Base-by-base conservation (phyloP, 2,888 invertebrate species). In the Drosophila pegasa region DNA sequence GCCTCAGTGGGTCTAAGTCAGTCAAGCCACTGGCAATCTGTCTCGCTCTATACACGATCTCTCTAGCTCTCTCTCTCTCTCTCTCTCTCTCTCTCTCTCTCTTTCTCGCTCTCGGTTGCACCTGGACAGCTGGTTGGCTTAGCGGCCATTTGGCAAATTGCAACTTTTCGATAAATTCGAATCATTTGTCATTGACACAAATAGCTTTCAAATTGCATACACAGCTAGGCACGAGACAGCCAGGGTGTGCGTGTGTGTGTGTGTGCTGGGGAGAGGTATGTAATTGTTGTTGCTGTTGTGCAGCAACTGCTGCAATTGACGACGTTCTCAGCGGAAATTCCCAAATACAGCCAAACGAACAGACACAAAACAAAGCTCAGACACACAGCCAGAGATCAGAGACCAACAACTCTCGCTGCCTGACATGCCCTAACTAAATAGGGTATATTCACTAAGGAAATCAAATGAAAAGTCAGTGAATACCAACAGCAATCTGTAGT, bases 171-270 rank as follows among this genome's bases (percentile, higher is more conserved):
- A 87, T 80, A 83, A 79, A 87, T 88, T 80, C 87, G 88, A 86
- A 88, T 87, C 83, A 87, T 85, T 85, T 85, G 86, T 88, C 88
- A 86, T 86, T 86, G 86, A 88, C 86, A 86, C 86, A 86, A 86
- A 86, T 86, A 86, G 77, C 87, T 88, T 88, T 86, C 88, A 86
- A 86, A 86, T 86, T 88, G 88, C 78, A 63, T 37, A 57, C 18
- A 48, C 41, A 41, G 37, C 27, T 37, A 56, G 33, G 31, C 38
- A 57, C 27, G 56, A 48, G 18, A 33, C 63, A 16, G 9, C 16
- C 33, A 14, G 57, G 50, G 45, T 18, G 35, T 35, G 35, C n/a
- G 22, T n/a, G 16, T 16, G 38, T 16, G 31, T 22, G 37, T 14
- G 41, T 16, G 16, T 14, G 33, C 22, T 45, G 37, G 35, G 37